Evolutionary conservation across 1,140 invertebrate species (phyloP), one percentile per base, ranked within the genome.

Genomic region (Solen grandis): DNA sequence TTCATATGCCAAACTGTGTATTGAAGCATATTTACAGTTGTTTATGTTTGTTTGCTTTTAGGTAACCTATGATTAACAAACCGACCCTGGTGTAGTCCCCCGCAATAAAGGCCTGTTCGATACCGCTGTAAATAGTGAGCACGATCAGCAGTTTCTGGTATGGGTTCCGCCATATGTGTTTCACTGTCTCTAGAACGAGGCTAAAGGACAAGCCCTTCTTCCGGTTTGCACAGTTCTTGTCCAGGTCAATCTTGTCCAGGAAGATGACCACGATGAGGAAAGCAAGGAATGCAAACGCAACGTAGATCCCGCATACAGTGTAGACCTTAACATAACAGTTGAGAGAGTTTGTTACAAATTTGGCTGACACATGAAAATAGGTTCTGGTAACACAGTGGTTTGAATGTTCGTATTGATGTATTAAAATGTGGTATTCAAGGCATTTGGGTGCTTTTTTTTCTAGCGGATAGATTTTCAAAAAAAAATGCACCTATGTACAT

Each of bases 61-160:
- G n/a, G n/a, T n/a, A n/a, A n/a, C n/a, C n/a, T n/a, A n/a, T n/a
- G n/a, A n/a, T n/a, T n/a, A n/a, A n/a, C 31, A 62, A 46, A 60
- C 70, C 52, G 83, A 97, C 96, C 93, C 96, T 96, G 5, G 97
- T 99, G 89, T 97, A 99, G 86, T 99, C 97, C 52, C 97, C 97
- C 16, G 96, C 96, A 77, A 99, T 96, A 93, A 99, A 99, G 0
- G 97, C 97, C 91, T 99, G 98, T 91, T 99, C 98, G 94, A 99
- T 96, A 59, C 98, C 98, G 87, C 98, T 99, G 95, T 97, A 99
- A 41, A 99, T 93, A 0, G 98, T 99, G 74, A 99, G 95, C 0
- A 98, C 97, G 85, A 99, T 98, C 13, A 99, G 94, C 3, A 99
- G 93, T 85, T 98, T 95, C 88, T 99, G 97, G 33, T 92, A 89